Conservation (phyloP, 2,797 vertebrate species). For the Clarias laeviceps region DNA sequence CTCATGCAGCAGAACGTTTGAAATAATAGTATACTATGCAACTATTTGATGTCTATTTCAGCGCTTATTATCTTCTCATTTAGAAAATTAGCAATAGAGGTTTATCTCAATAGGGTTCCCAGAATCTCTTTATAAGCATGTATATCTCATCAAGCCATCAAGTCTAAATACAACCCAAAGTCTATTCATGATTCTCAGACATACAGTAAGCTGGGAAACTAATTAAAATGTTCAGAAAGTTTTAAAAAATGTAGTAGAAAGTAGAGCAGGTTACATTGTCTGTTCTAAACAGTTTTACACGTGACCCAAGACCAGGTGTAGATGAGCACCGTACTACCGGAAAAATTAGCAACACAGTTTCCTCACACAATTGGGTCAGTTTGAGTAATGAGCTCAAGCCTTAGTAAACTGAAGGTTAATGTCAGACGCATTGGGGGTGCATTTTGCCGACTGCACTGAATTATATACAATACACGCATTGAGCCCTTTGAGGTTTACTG, state of each 20-base stretch:
- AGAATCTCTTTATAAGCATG: too few species aligned
- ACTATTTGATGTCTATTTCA: not conserved
- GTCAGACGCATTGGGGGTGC: not conserved
- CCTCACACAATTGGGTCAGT: slow-evolving; percentile 7
- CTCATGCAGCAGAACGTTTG: not conserved
- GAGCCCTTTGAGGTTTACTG: not conserved
- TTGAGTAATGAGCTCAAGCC: slow-evolving; percentile 5
- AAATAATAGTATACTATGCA: not conserved
- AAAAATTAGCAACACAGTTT: not conserved
- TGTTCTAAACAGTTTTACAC: not conserved
- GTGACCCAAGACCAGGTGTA: slow-evolving; percentile 5
- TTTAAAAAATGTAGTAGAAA: not conserved
- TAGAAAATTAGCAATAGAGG: not conserved
- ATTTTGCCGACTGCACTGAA: not conserved
- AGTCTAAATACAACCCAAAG: not conserved
- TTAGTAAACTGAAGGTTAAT: not conserved
- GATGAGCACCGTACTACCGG: not conserved
- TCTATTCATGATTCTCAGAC: not conserved
- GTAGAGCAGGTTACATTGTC: slow-evolving; percentile 2
- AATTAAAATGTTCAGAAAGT: not conserved
- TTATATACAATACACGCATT: not conserved
- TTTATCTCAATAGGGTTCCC: not conserved
- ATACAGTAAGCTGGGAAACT: too few species aligned
- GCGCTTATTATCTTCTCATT: not conserved
- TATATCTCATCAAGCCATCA: not conserved